Conservation (phyloP, 1,140 invertebrate species). For the Lerema accius region DNA sequence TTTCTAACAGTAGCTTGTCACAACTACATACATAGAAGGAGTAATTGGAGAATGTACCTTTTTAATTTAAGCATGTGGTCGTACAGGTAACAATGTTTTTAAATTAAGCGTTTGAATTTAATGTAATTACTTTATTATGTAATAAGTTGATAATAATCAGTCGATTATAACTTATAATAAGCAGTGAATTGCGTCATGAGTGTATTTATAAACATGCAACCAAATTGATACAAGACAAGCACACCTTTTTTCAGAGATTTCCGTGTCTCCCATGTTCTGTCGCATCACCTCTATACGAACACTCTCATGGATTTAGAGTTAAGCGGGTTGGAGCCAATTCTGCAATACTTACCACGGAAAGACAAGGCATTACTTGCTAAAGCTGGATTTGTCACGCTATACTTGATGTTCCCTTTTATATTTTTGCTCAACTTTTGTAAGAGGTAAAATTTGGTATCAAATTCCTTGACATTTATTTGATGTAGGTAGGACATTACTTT, state of each 20-base stretch:
- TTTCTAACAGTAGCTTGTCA: conserved; percentile 86
- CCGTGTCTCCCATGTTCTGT: conserved; percentile 89
- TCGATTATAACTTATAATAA: too few species aligned
- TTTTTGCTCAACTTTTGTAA: conserved; percentile 49
- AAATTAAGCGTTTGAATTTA: too few species aligned
- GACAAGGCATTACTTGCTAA: conserved; percentile 50
- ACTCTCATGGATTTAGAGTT: conserved; percentile 90
- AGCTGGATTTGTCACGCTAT: conserved; percentile 51
- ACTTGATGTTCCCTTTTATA: conserved; percentile 46
- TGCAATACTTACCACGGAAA: conserved; percentile 85
- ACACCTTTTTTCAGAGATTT: conserved; percentile 84
- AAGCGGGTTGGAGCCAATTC: conserved; percentile 86
- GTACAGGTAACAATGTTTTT: conserved; percentile 77
- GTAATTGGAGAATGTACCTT: conserved; percentile 92
- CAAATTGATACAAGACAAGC: too few species aligned
- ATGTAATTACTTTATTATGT: too few species aligned
- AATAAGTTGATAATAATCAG: too few species aligned
- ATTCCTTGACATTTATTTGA: conserved; percentile 11
- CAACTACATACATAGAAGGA: conserved; percentile 91
- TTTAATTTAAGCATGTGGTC: conserved; percentile 88
- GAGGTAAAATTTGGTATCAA: conserved; percentile 42
- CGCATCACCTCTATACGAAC: conserved; percentile 92
- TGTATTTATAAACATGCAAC: too few species aligned
- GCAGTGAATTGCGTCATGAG: too few species aligned
- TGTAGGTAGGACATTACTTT: too few species aligned